A percentile compares a stretch with the other conserved stretches of the same genome.
Conservation (phyloP, 2,113 vertebrate species). For the Galemys pyrenaicus region DNA sequence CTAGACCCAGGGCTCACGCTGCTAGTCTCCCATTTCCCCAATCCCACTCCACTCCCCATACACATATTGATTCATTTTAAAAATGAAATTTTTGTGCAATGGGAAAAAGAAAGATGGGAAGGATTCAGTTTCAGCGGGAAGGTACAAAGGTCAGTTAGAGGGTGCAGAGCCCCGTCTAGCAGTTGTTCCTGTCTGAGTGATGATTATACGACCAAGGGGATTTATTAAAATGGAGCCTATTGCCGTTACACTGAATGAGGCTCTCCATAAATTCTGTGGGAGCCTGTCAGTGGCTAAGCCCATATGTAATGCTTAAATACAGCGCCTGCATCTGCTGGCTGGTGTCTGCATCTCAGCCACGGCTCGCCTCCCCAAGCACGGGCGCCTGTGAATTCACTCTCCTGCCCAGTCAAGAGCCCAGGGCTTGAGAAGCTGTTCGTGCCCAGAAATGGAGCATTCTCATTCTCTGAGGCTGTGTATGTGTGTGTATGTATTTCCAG, state of each 20-base stretch:
- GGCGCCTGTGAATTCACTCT: neutral
- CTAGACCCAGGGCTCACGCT: neutral
- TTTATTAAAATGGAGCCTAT: slow-evolving; percentile 74
- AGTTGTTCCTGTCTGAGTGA: slow-evolving; percentile 69
- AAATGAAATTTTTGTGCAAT: slow-evolving; percentile 62
- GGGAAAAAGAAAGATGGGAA: slow-evolving; percentile 39
- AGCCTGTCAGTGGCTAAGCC: slow-evolving; percentile 60
- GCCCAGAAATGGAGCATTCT: neutral
- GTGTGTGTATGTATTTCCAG: neutral
- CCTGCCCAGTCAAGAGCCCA: neutral
- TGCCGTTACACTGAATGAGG: slow-evolving; percentile 49
- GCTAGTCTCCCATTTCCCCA: neutral
- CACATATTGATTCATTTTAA: slow-evolving; percentile 71
- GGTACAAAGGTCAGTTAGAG: slow-evolving; percentile 71
- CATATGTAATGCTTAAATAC: slow-evolving; percentile 14
- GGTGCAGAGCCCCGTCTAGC: slow-evolving; percentile 24
- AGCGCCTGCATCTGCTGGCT: neutral
- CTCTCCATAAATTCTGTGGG: slow-evolving; percentile 58
- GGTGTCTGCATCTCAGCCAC: neutral
- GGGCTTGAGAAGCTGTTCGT: neutral
- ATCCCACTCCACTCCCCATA: neutral
- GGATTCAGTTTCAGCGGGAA: slow-evolving; percentile 70
- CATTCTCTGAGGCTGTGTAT: neutral
- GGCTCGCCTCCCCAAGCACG: rapidly evolving
- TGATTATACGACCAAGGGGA: slow-evolving; percentile 73